Evolutionary conservation across 2,888 invertebrate species (phyloP).

Genomic region (Cistogaster globosa): DNA sequence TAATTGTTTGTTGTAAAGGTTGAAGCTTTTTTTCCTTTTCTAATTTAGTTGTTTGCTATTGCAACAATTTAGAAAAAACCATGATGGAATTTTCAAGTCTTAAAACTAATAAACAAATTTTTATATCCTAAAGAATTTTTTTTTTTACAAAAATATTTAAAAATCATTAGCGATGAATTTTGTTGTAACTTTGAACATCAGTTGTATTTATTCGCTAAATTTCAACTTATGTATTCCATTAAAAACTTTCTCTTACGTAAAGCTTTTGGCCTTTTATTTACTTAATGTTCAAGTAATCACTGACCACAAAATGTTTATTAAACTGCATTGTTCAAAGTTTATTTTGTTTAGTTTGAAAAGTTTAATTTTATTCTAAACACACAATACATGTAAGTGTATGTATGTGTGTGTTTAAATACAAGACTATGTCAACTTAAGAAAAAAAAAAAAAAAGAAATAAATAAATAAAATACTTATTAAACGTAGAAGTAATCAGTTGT

Average conservation of each 20-base stretch:
- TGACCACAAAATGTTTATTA: slow-evolving; percentile 63
- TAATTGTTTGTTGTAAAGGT: slow-evolving; percentile 5
- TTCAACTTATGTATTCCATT: background rate
- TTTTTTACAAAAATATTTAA: too few species aligned
- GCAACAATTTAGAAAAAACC: too few species aligned
- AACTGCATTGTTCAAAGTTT: slow-evolving; percentile 39
- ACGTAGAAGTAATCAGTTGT: slow-evolving; percentile 40
- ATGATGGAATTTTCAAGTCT: too few species aligned
- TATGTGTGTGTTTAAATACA: background rate
- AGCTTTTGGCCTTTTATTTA: background rate
- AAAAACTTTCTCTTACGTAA: background rate
- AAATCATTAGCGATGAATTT: too few species aligned
- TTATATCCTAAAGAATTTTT: too few species aligned
- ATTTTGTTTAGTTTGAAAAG: slow-evolving; percentile 16
- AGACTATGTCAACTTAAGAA: background rate
- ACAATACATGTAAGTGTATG: background rate
- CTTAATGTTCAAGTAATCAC: background rate
- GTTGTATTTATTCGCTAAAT: background rate
- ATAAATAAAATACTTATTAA: slow-evolving; percentile 51
- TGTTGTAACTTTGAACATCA: too few species aligned
- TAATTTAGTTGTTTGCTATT: slow-evolving; percentile 7
- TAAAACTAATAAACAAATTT: too few species aligned
- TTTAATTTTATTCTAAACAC: slow-evolving; percentile 10
- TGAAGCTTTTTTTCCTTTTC: background rate
- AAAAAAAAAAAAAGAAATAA: background rate